Evolutionary conservation across 1,140 invertebrate genomes (phyloP).

Genomic region (Drosophila repletoides): DNA sequence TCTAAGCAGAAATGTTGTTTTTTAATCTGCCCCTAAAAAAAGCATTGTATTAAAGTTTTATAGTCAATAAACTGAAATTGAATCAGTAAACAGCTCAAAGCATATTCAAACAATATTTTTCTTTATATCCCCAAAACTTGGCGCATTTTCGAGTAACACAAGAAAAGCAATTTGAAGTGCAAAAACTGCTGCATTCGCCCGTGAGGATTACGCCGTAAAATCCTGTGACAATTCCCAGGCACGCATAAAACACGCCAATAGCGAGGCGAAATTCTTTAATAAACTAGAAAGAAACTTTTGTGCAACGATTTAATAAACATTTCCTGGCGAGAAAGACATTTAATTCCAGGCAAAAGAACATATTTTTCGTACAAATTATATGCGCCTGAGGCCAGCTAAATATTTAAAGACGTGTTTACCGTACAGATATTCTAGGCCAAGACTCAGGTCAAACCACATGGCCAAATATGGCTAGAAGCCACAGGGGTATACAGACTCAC

Average conservation of each 20-base stretch:
- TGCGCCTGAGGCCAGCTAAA: slow-evolving; percentile 34
- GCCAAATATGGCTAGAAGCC: slow-evolving; percentile 41
- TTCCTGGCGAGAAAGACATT: slow-evolving; percentile 19
- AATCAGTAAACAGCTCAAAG: too few species aligned
- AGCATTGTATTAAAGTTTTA: too few species aligned
- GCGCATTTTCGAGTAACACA: too few species aligned
- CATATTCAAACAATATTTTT: too few species aligned
- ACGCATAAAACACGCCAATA: slow-evolving; percentile 35
- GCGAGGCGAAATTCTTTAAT: slow-evolving; percentile 55
- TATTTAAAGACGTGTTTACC: slow-evolving; percentile 46
- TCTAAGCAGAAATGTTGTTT: too few species aligned
- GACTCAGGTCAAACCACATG: slow-evolving; percentile 8
- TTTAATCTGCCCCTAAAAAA: too few species aligned
- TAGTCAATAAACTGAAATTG: too few species aligned
- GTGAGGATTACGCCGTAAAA: slow-evolving; percentile 31
- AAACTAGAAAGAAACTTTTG: slow-evolving; percentile 62
- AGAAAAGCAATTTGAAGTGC: background rate
- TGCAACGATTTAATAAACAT: slow-evolving; percentile 54
- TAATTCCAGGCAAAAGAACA: slow-evolving; percentile 12
- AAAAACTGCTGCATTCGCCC: slow-evolving; percentile 5
- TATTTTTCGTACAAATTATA: slow-evolving; percentile 47
- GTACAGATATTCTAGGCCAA: background rate
- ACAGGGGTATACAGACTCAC: slow-evolving; percentile 42
- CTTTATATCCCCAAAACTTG: too few species aligned
- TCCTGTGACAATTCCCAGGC: slow-evolving; percentile 46